Conservation (phyloP, 2,797 vertebrate genomes). For the Anomalospiza imberbis region DNA sequence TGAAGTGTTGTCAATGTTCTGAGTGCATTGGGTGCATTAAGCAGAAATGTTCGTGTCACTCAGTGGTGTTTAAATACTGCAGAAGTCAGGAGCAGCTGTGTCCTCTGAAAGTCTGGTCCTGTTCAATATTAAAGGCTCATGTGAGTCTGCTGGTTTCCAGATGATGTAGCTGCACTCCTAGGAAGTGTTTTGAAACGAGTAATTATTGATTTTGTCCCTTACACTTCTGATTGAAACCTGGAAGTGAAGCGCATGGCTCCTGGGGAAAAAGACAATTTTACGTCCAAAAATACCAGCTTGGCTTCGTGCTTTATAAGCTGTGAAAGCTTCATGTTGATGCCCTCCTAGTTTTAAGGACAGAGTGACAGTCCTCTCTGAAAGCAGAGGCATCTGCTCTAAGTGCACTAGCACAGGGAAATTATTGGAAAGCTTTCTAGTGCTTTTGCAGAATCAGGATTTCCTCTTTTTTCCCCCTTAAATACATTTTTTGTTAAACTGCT, state of each 20-base stretch:
- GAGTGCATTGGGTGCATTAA: constrained; percentile 46
- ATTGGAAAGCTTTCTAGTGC: neutral
- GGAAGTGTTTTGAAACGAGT: neutral
- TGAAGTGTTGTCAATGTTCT: constrained; percentile 50
- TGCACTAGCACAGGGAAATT: neutral
- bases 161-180: neutral
- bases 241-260: neutral
- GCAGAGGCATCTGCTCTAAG: neutral
- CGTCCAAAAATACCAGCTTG: neutral
- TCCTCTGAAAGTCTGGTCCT: neutral
- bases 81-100: neutral
- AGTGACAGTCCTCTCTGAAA: neutral
- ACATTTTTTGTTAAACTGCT: neutral
- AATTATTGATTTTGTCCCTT: neutral
- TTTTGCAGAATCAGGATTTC: neutral
- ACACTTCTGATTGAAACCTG: neutral
- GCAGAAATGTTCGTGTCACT: neutral
- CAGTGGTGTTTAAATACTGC: constrained; percentile 26
- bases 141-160: neutral
- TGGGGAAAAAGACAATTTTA: neutral
- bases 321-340: neutral
- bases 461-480: neutral
- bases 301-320: neutral
- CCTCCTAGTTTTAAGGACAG: neutral
- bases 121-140: neutral